Percentiles rank a stretch among this genome's conserved stretches.
Conservation (phyloP, 2,888 invertebrate species). For the Cephus sareptanus region DNA sequence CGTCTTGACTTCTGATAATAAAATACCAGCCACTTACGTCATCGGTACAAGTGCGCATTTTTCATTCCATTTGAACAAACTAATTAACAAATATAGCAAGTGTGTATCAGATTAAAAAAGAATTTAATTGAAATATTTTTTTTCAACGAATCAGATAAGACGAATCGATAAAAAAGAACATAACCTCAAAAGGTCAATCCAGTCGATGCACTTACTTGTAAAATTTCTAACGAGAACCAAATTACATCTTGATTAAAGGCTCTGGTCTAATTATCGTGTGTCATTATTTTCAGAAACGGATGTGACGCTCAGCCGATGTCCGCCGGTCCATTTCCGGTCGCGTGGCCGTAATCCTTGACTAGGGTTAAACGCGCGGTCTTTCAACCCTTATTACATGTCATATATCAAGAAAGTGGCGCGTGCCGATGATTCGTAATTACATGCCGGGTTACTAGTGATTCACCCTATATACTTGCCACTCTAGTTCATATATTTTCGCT, state of each 20-base stretch:
- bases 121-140: too few species aligned
- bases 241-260: background rate
- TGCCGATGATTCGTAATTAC: conserved; percentile 22
- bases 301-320: background rate
- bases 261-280: background rate
- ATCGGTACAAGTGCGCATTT: too few species aligned
- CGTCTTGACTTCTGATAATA: too few species aligned
- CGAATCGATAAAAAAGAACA: too few species aligned
- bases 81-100: too few species aligned
- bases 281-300: background rate
- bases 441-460: conserved; percentile 4
- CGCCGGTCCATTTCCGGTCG: conserved; percentile 35
- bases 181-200: too few species aligned
- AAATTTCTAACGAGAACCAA: too few species aligned
- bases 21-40: too few species aligned
- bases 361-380: conserved; percentile 31
- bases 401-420: conserved; percentile 41
- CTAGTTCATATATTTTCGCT: background rate
- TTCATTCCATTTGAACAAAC: too few species aligned
- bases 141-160: too few species aligned
- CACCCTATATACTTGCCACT: background rate
- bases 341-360: conserved; percentile 34
- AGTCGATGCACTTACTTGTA: too few species aligned
- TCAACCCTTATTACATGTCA: conserved; percentile 34
- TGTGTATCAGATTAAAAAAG: too few species aligned